Conservation (phyloP, 2,888 invertebrate genomes). For the Clusia tigrina region DNA sequence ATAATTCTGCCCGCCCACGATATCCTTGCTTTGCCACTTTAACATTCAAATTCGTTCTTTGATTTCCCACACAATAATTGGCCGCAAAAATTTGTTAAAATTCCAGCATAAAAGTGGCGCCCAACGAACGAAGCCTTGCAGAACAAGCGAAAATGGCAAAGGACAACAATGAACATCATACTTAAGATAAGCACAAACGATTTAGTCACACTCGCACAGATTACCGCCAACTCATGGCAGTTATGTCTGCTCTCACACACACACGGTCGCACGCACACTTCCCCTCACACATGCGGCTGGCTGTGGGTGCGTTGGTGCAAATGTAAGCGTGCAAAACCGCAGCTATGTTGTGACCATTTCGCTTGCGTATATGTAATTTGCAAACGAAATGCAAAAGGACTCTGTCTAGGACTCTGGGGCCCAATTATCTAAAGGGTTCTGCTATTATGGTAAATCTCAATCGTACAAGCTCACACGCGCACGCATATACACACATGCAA, state of each 20-base stretch:
- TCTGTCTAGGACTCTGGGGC: conserved; percentile 50
- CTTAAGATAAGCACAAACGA: conserved; percentile 54
- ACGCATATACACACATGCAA: conserved; percentile 24
- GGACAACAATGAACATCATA: conserved; percentile 48
- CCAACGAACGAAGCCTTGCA: too few relatives aligned
- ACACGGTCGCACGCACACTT: not conserved
- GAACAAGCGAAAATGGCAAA: conserved; percentile 11
- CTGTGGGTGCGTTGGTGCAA: conserved; percentile 22
- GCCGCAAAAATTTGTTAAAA: too few relatives aligned
- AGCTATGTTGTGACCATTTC: conserved; percentile 1
- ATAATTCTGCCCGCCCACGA: too few relatives aligned
- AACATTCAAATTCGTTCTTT: not conserved
- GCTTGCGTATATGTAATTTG: not conserved
- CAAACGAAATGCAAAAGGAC: conserved; percentile 23
- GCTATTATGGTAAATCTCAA: conserved; percentile 43
- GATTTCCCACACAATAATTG: not conserved
- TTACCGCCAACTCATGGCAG: not conserved
- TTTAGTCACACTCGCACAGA: conserved; percentile 34
- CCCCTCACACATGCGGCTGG: not conserved
- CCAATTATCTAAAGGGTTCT: conserved; percentile 55
- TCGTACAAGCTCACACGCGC: conserved; percentile 12
- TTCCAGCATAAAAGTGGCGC: too few relatives aligned
- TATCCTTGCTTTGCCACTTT: too few relatives aligned
- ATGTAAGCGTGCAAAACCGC: conserved; percentile 17
- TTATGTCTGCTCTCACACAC: conserved; percentile 11